Evolutionary conservation across 1,140 invertebrate genomes (phyloP).

Genomic region (Sinella curviseta): DNA sequence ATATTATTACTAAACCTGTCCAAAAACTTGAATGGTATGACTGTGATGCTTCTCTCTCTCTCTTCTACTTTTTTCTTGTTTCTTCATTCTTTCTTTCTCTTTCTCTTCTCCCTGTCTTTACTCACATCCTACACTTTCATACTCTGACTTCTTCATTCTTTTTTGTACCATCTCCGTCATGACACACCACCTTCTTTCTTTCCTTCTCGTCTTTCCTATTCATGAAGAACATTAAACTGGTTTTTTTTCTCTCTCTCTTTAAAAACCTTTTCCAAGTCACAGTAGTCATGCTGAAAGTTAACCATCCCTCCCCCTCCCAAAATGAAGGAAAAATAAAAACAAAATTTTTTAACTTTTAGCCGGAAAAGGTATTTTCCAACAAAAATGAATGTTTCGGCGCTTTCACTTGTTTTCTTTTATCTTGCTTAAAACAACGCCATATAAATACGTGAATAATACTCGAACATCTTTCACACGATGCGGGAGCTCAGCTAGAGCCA

Average conservation of each 20-base stretch:
- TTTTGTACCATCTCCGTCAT: conserved; percentile 11
- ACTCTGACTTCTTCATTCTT: too few relatives aligned
- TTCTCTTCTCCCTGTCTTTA: conserved; percentile 13
- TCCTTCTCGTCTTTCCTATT: conserved; percentile 2
- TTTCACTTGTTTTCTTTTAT: conserved; percentile 1
- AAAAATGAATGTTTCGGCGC: neutral
- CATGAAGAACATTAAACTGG: too few relatives aligned
- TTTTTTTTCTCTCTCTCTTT: too few relatives aligned
- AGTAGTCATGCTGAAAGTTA: too few relatives aligned
- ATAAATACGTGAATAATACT: too few relatives aligned
- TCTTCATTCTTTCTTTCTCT: conserved; percentile 12
- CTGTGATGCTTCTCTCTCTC: conserved; percentile 14
- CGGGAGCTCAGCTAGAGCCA: too few relatives aligned
- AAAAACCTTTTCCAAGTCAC: too few relatives aligned
- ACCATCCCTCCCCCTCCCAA: too few relatives aligned
- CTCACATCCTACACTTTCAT: too few relatives aligned
- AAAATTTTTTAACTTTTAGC: neutral
- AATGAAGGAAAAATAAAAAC: conserved; percentile 14
- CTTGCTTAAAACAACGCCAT: too few relatives aligned
- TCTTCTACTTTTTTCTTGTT: conserved; percentile 27
- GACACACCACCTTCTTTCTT: neutral
- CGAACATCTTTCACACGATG: too few relatives aligned
- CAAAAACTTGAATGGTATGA: conserved; percentile 10
- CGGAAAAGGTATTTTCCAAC: neutral
- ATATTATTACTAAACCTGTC: conserved; percentile 41